Conservation (phyloP, 2,797 vertebrate genomes). For the Hylomyscus alleni region DNA sequence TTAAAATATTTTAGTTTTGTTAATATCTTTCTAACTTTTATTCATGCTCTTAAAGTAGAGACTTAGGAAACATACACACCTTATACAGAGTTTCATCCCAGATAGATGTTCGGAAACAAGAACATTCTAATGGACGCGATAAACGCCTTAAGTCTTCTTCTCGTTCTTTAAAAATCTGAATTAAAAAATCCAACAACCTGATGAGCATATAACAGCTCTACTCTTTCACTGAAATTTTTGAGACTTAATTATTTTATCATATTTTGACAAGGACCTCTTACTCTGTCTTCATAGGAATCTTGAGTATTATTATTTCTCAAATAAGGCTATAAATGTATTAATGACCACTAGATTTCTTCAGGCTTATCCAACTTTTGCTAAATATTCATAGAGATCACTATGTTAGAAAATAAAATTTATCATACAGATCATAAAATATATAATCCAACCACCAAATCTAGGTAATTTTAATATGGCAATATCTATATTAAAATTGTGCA, state of each 20-base stretch:
- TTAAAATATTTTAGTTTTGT: slow-evolving; percentile 65
- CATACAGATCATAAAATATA: neutral
- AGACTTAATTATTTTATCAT: slow-evolving; percentile 58
- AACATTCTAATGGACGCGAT: slow-evolving; percentile 97
- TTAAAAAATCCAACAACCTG: slow-evolving; percentile 25
- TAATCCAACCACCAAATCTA: slow-evolving; percentile 50
- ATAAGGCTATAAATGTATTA: slow-evolving; percentile 50
- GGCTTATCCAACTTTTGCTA: neutral
- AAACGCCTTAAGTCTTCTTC: slow-evolving; percentile 97
- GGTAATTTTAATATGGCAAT: slow-evolving; percentile 51
- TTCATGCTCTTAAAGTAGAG: slow-evolving; percentile 68
- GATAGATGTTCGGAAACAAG: slow-evolving; percentile 99
- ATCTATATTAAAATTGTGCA: slow-evolving; percentile 38
- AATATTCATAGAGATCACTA: slow-evolving; percentile 36
- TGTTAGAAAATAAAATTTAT: slow-evolving; percentile 38
- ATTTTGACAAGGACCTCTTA: slow-evolving; percentile 61
- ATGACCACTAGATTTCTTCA: slow-evolving; percentile 59
- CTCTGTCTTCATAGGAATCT: slow-evolving; percentile 54
- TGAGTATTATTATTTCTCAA: slow-evolving; percentile 66
- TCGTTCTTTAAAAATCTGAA: slow-evolving; percentile 98
- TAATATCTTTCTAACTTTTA: slow-evolving; percentile 63
- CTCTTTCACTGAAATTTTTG: slow-evolving; percentile 13
- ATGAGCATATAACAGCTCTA: slow-evolving; percentile 67
- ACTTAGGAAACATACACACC: slow-evolving; percentile 88
- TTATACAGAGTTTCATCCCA: slow-evolving; percentile 99